Percentiles rank a stretch among this genome's conserved stretches.
These are phyloP conservation scores for Pomacea maculata DNA, from an alignment of 1,140 invertebrate genomes.

Conservation along the genomic window DNA sequence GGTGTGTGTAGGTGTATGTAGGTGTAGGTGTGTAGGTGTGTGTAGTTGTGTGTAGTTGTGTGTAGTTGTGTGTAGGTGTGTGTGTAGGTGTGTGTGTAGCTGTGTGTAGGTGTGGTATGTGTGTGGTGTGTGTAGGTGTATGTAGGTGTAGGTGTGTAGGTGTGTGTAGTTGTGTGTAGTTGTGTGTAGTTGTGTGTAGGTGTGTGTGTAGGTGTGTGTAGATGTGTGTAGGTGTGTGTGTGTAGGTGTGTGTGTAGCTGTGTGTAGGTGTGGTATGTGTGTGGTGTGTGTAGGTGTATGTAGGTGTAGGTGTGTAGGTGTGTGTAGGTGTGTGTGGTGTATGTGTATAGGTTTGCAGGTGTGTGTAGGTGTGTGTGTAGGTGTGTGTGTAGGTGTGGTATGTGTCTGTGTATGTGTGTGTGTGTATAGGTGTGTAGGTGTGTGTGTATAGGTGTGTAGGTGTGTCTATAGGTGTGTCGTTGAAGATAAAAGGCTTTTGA, in stretches of 20 bases:
- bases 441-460: not conserved
- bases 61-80: not conserved
- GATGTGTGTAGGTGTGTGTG: not conserved
- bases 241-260: not conserved
- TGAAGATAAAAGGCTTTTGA: no score
- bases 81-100: not conserved
- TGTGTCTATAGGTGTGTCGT: not conserved
- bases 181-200: not conserved
- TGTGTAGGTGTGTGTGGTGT: not conserved
- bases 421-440: not conserved
- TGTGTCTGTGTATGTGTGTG: not conserved
- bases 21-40: not conserved
- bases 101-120: not conserved
- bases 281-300: no score
- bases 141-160: no score
- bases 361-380: no score
- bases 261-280: no score
- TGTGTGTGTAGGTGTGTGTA: not conserved
- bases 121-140: not conserved
- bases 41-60: not conserved
- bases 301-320: not conserved
- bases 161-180: not conserved
- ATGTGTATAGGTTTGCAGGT: not conserved
- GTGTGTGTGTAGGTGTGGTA: no score
- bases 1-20: not conserved